A percentile compares a stretch with the other conserved stretches of the same genome.
Conservation (phyloP, 2,888 invertebrate species). For the Chorisops tibialis region DNA sequence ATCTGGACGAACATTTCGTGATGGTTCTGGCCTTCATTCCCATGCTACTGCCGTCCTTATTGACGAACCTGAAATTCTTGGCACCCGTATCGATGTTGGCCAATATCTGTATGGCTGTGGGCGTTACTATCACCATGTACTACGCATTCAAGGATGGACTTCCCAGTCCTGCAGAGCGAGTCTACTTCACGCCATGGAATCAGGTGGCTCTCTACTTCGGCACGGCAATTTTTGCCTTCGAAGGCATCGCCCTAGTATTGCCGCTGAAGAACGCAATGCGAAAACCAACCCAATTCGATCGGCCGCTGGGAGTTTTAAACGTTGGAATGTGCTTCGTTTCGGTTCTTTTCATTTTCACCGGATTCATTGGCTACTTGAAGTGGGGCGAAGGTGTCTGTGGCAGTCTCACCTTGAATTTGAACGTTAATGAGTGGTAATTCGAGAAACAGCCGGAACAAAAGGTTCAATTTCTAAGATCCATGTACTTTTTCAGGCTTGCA, state of each 20-base stretch:
- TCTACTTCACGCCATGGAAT: slow-evolving; percentile 59
- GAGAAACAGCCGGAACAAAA: no score
- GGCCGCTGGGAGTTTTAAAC: slow-evolving; percentile 80
- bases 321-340: slow-evolving; percentile 83
- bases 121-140: slow-evolving; percentile 69
- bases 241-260: slow-evolving; percentile 91
- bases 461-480: no score
- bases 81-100: slow-evolving; percentile 77
- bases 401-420: slow-evolving; percentile 85
- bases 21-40: slow-evolving; percentile 73
- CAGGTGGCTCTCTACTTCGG: slow-evolving; percentile 88
- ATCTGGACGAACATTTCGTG: slow-evolving; percentile 64
- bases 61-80: slow-evolving; percentile 71
- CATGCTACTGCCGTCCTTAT: slow-evolving; percentile 69
- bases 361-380: slow-evolving; percentile 83
- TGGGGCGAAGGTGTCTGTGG: slow-evolving; percentile 80
- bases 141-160: slow-evolving; percentile 72
- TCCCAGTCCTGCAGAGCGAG: slow-evolving; percentile 60
- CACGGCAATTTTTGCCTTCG: slow-evolving; percentile 93
- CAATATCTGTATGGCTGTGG: slow-evolving; percentile 74
- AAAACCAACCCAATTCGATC: slow-evolving; percentile 72
- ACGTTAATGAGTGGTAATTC: slow-evolving; percentile 42
- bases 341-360: slow-evolving; percentile 72
- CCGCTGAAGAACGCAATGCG: slow-evolving; percentile 92
- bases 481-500: slow-evolving; percentile 62